Percentiles rank a stretch among this genome's conserved stretches.
Evolutionary conservation across 1,140 invertebrate species (phyloP).

Genomic region (Heliconius hermathena): DNA sequence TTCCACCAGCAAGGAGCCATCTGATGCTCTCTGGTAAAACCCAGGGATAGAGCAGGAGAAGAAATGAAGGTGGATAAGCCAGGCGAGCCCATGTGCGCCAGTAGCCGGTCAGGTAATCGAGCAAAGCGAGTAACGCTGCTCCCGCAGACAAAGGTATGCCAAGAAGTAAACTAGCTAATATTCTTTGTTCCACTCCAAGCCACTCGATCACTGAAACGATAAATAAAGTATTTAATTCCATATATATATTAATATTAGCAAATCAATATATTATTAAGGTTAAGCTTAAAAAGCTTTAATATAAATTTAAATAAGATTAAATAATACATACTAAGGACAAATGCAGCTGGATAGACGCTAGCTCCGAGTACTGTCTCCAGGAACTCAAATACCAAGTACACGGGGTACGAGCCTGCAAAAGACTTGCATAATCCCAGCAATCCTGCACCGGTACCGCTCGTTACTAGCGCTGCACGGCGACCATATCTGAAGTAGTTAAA

Average conservation of each 20-base stretch:
- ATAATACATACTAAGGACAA: slow-evolving; percentile 64
- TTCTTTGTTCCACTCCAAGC: slow-evolving; percentile 87
- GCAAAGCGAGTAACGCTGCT: slow-evolving; percentile 84
- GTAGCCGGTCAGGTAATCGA: slow-evolving; percentile 86
- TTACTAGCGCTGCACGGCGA: slow-evolving; percentile 83
- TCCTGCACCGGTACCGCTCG: slow-evolving; percentile 82
- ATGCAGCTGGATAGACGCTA: slow-evolving; percentile 73
- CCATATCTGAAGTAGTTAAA: slow-evolving; percentile 72
- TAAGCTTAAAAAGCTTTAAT: no score
- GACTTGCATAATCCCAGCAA: slow-evolving; percentile 85
- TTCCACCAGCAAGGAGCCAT: slow-evolving; percentile 89
- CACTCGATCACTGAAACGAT: slow-evolving; percentile 86
- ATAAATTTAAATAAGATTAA: neutral
- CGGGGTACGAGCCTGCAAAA: slow-evolving; percentile 84
- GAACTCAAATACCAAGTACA: slow-evolving; percentile 85
- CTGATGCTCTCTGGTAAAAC: slow-evolving; percentile 87
- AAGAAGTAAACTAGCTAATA: slow-evolving; percentile 87
- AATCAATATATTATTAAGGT: neutral
- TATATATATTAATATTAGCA: neutral
- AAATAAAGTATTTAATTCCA: neutral
- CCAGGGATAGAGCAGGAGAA: slow-evolving; percentile 85
- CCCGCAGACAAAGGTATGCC: slow-evolving; percentile 86
- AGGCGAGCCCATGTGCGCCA: slow-evolving; percentile 88
- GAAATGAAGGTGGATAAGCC: slow-evolving; percentile 86
- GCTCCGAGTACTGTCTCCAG: slow-evolving; percentile 83